phyloP scores from a whole-genome alignment of 2,113 vertebrate genomes.

The Mugil cephalus region DNA sequence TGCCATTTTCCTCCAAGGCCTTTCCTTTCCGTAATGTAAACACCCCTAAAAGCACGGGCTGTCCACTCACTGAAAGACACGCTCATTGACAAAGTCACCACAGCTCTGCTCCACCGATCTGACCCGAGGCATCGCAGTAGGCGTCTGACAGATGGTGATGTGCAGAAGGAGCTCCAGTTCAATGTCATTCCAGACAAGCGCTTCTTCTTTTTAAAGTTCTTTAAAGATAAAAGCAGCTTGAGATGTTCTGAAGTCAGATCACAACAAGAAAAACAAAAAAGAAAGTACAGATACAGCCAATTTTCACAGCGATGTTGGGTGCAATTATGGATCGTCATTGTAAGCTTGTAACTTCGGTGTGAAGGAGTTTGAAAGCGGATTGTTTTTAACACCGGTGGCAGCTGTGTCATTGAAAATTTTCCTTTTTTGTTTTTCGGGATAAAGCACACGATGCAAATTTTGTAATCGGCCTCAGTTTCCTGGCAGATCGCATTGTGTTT shows the following conservation, averaged over 20 bases:
- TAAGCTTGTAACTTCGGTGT: slow-evolving; percentile 28
- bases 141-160: slow-evolving; percentile 30
- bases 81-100: slow-evolving; percentile 25
- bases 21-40: neutral
- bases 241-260: neutral
- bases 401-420: slow-evolving; percentile 33
- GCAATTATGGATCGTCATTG: slow-evolving; percentile 20
- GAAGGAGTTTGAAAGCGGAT: neutral
- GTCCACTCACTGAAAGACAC: slow-evolving; percentile 27
- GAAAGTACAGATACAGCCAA: slow-evolving; percentile 9
- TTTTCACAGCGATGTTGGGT: slow-evolving; percentile 24
- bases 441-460: slow-evolving; percentile 1
- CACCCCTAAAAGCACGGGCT: slow-evolving; percentile 3
- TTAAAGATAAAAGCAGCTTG: slow-evolving; percentile 11
- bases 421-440: neutral
- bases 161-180: slow-evolving; percentile 6
- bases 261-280: too few species aligned
- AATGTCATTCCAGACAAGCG: slow-evolving; percentile 20
- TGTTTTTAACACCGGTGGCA: neutral
- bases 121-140: slow-evolving; percentile 24
- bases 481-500: neutral
- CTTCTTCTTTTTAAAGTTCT: too few species aligned
- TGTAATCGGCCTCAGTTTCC: neutral
- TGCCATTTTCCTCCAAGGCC: slow-evolving; percentile 27
- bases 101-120: slow-evolving; percentile 33